phyloP scores from a whole-genome alignment of 2,113 vertebrate genomes.

The Coptodon rendalli region DNA sequence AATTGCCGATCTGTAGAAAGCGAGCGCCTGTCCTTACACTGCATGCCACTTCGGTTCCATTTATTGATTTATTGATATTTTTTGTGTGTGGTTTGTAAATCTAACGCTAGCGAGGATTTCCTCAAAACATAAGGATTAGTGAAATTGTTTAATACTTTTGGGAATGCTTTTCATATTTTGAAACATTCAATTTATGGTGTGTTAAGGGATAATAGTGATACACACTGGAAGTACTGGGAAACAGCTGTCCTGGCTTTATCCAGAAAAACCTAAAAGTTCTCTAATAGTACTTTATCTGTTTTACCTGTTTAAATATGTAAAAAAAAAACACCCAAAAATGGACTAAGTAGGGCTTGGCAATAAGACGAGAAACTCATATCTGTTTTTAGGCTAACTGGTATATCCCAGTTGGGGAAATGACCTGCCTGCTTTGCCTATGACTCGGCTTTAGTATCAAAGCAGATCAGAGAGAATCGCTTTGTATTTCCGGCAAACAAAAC shows the following conservation, averaged over 20 bases:
- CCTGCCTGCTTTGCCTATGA: too few species aligned
- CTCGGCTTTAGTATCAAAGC: background rate
- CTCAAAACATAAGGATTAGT: background rate
- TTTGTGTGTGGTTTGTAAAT: background rate
- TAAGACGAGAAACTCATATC: background rate
- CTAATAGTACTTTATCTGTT: background rate
- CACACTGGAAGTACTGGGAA: background rate
- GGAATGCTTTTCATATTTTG: background rate
- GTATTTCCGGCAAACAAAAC: background rate
- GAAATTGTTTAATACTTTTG: background rate
- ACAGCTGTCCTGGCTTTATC: background rate
- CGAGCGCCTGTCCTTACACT: constrained; percentile 15
- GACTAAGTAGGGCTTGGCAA: background rate
- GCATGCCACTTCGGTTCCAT: constrained; percentile 23
- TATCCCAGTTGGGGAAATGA: background rate
- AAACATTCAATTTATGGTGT: background rate
- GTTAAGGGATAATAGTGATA: background rate
- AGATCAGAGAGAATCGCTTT: background rate
- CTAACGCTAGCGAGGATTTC: background rate
- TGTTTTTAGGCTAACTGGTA: background rate
- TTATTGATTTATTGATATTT: background rate
- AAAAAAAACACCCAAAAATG: rapidly evolving
- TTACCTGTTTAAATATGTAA: background rate
- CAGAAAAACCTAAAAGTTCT: background rate
- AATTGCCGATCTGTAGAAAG: constrained; percentile 17